These are phyloP conservation scores for Ploceus nigricollis DNA, from an alignment of 2,113 vertebrate genomes.

Conservation along the genomic window DNA sequence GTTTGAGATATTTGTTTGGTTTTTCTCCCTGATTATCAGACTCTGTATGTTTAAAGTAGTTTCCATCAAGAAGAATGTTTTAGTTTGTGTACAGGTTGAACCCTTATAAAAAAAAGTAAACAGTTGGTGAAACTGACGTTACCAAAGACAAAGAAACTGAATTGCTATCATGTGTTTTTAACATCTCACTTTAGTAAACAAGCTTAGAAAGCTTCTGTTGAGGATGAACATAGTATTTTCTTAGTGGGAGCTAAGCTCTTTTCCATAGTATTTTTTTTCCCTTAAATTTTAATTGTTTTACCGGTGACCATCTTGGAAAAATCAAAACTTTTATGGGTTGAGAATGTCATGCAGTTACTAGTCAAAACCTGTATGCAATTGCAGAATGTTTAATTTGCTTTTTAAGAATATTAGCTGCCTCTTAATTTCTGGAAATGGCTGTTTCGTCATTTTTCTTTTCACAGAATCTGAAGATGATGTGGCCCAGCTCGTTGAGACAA, in stretches of 20 bases:
- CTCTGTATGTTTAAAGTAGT: not conserved
- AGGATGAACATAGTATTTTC: not conserved
- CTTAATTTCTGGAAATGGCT: constrained; percentile 12
- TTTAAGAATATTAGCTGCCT: not conserved
- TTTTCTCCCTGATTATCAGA: not conserved
- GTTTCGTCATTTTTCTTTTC: not conserved
- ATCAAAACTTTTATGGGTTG: not conserved
- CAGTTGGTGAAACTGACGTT: not conserved
- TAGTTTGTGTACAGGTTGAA: not conserved
- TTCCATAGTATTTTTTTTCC: not conserved
- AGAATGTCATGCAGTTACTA: not conserved
- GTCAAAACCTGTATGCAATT: not conserved
- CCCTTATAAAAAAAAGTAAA: not conserved
- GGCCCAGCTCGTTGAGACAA: constrained; percentile 6
- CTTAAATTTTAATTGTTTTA: not conserved
- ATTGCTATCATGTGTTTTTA: not conserved
- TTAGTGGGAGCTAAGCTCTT: not conserved
- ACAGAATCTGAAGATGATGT: constrained; percentile 65
- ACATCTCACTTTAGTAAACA: not conserved
- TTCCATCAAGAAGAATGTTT: not conserved
- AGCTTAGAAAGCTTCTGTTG: not conserved
- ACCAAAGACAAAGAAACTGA: not conserved
- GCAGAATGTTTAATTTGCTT: not conserved
- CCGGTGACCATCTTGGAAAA: not conserved
- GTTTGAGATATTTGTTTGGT: not conserved